Conservation (phyloP, 2,113 vertebrate genomes). For the Choloepus hoffmanni region DNA sequence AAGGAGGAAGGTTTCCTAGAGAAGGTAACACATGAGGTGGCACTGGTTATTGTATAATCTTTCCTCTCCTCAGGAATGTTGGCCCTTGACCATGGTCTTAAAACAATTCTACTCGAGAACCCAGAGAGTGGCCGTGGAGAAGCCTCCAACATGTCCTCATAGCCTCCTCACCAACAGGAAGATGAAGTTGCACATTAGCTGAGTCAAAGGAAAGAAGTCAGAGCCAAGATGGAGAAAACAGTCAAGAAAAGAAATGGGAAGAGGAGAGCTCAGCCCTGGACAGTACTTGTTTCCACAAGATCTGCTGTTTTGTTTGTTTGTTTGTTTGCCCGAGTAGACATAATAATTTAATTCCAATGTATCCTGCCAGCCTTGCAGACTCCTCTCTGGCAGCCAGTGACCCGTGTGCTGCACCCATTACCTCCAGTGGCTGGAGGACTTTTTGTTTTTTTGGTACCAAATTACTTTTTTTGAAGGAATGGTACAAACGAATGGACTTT, state of each 20-base stretch:
- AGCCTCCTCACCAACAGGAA: not conserved
- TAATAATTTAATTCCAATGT: conserved; percentile 82
- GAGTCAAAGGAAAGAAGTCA: not conserved
- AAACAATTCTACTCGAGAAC: not conserved
- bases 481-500: no score
- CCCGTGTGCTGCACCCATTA: conserved; percentile 97
- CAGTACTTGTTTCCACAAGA: not conserved
- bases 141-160: not conserved
- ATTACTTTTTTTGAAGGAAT: no score
- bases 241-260: not conserved
- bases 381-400: conserved; percentile 96
- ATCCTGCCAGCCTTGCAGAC: conserved; percentile 96
- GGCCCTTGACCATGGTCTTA: not conserved
- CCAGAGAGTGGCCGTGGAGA: not conserved
- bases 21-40: not conserved
- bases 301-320: no score
- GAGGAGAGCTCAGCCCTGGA: not conserved
- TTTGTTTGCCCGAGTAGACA: no score
- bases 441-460: no score
- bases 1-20: not conserved
- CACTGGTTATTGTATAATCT: not conserved
- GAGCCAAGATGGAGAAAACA: not conserved
- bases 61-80: not conserved
- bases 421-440: conserved; percentile 96
- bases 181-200: not conserved